These are phyloP conservation scores for Sinotaia quadrata DNA, from an alignment of 2,888 invertebrate species.

Conservation along the genomic window DNA sequence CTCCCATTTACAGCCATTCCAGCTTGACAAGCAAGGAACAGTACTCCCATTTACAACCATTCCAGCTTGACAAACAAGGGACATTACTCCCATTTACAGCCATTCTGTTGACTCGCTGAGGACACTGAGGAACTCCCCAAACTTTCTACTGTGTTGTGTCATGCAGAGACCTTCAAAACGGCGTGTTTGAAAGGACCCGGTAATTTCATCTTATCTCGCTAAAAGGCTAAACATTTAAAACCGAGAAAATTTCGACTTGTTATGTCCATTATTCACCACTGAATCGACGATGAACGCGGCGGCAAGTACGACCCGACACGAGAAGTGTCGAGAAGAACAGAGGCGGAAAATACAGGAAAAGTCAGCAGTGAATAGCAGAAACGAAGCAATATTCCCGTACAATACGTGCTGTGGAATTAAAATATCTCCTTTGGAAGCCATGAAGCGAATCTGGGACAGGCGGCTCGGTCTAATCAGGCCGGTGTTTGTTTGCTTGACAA, in stretches of 20 bases:
- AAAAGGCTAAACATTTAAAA: neutral
- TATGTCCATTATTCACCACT: neutral
- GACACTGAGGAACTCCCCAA: too few species aligned
- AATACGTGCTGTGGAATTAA: conserved; percentile 23
- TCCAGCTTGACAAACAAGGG: too few species aligned
- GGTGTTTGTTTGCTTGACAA: conserved; percentile 10
- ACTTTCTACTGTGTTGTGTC: too few species aligned
- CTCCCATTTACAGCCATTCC: too few species aligned
- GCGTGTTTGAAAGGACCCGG: neutral
- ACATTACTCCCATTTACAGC: too few species aligned
- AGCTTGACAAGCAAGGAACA: too few species aligned
- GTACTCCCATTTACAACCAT: too few species aligned
- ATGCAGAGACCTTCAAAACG: too few species aligned
- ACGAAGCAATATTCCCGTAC: conserved; percentile 19
- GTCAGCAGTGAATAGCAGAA: conserved; percentile 16
- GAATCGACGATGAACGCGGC: neutral
- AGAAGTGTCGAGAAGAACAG: neutral
- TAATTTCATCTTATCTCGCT: neutral
- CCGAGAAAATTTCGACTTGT: neutral
- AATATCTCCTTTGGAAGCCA: conserved; percentile 18
- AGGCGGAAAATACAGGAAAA: neutral
- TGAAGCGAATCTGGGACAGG: neutral
- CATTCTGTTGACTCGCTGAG: too few species aligned
- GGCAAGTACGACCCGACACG: neutral
- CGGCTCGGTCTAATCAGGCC: conserved; percentile 11